phyloP scores from a whole-genome alignment of 35 echinoderm and acorn worm species.

The Apostichopus californicus region DNA sequence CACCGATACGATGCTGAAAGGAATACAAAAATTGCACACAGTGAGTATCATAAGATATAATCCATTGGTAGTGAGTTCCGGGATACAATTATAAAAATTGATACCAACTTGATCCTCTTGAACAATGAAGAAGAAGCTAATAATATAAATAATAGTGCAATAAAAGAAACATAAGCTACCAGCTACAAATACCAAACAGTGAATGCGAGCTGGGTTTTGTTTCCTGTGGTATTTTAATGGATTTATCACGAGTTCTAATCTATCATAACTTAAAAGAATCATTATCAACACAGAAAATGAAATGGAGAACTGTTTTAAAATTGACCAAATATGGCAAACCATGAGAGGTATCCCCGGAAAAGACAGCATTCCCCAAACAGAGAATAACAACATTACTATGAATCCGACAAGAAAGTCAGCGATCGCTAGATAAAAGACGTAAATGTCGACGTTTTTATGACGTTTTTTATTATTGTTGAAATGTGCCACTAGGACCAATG shows the following conservation, averaged over 20 bases:
- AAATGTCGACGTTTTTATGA: background rate
- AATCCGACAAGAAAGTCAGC: slow-evolving; percentile 26
- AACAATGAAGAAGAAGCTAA: background rate
- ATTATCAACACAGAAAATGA: slow-evolving; percentile 30
- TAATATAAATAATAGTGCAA: background rate
- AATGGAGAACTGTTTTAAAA: background rate
- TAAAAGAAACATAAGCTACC: background rate
- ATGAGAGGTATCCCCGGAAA: background rate
- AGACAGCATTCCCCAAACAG: slow-evolving; percentile 31
- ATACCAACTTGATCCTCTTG: background rate
- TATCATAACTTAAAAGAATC: slow-evolving; percentile 20
- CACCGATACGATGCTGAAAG: background rate
- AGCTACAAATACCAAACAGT: background rate
- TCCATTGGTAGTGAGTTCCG: background rate
- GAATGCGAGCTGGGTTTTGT: background rate
- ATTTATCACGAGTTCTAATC: slow-evolving; percentile 16
- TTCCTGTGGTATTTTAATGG: slow-evolving; percentile 41
- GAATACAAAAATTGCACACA: background rate
- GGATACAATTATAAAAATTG: background rate
- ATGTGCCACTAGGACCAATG: background rate
- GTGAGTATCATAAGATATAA: background rate
- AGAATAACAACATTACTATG: background rate
- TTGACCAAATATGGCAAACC: slow-evolving; percentile 7
- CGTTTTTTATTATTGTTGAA: background rate
- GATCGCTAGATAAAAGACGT: slow-evolving; percentile 31